A percentile compares a stretch with the other conserved stretches of the same genome.
phyloP scores from a whole-genome alignment of 2,888 invertebrate genomes.

The Atrina japonica region DNA sequence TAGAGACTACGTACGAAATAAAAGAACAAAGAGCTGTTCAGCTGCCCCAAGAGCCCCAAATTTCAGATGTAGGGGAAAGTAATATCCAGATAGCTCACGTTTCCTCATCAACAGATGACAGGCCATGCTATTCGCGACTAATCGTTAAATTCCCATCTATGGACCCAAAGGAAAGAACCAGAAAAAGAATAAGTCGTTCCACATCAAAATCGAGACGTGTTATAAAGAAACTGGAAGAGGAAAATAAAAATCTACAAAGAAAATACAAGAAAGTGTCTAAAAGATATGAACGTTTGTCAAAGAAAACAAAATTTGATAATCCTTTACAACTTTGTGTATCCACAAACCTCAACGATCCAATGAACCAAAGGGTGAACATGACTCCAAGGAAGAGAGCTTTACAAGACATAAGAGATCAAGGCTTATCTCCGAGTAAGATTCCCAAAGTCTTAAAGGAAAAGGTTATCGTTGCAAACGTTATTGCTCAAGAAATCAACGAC shows the following conservation, averaged over 20 bases:
- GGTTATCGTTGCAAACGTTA: slow-evolving; percentile 14
- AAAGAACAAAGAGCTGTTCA: slow-evolving; percentile 3
- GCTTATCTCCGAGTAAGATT: slow-evolving; percentile 1
- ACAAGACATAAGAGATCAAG: background rate
- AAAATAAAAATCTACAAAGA: slow-evolving; percentile 16
- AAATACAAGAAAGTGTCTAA: slow-evolving; percentile 23
- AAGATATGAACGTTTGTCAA: slow-evolving; percentile 7
- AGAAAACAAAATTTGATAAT: background rate
- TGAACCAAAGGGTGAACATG: background rate
- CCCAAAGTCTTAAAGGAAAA: background rate
- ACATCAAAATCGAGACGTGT: slow-evolving; percentile 5
- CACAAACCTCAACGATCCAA: no score
- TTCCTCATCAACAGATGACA: background rate
- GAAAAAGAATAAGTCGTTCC: slow-evolving; percentile 9
- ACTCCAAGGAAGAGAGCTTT: slow-evolving; percentile 3
- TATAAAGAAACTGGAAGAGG: slow-evolving; percentile 8
- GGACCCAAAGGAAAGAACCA: background rate
- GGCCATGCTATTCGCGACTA: background rate
- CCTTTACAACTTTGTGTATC: no score
- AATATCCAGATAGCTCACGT: background rate
- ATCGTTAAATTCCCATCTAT: slow-evolving; percentile 8
- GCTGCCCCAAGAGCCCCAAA: background rate
- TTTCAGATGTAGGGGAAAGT: background rate
- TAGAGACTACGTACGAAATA: slow-evolving; percentile 10
- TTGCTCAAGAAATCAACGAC: background rate